Conservation (phyloP, 2,888 invertebrate genomes). For the Eueremaeus valkanovi region DNA sequence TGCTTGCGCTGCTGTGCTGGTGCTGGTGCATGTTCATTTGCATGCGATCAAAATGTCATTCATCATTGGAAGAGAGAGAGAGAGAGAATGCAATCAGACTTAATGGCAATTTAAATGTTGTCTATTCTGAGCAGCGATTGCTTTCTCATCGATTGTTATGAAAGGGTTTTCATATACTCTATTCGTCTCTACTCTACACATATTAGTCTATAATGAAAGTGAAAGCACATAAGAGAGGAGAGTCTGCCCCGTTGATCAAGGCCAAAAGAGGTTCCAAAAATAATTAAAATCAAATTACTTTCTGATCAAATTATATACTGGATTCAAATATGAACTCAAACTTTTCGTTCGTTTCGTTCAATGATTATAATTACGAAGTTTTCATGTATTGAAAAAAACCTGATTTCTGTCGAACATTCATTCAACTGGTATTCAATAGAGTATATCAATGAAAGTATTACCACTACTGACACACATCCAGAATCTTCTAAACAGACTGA, state of each 20-base stretch:
- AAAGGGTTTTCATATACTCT: neutral
- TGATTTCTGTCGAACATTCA: too few species aligned
- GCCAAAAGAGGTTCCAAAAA: neutral
- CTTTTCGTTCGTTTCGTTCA: neutral
- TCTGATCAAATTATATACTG: neutral
- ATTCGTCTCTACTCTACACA: too few species aligned
- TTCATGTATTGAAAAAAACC: neutral
- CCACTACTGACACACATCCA: too few species aligned
- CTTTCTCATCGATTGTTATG: neutral
- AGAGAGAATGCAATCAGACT: neutral
- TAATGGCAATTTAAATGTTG: neutral
- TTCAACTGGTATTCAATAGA: neutral
- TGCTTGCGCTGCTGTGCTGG: too few species aligned
- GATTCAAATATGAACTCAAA: neutral
- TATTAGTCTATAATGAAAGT: too few species aligned
- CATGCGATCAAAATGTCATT: neutral
- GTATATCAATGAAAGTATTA: too few species aligned
- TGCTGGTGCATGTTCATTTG: too few species aligned
- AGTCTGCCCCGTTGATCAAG: too few species aligned
- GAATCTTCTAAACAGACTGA: too few species aligned
- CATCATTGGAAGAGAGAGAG: neutral
- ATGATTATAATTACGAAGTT: too few species aligned
- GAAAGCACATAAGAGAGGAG: too few species aligned
- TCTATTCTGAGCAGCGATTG: neutral
- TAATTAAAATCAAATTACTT: constrained; percentile 12